Percentiles rank a stretch among this genome's conserved stretches.
phyloP scores from a whole-genome alignment of 2,797 vertebrate species.

The Diglossa cyanea region DNA sequence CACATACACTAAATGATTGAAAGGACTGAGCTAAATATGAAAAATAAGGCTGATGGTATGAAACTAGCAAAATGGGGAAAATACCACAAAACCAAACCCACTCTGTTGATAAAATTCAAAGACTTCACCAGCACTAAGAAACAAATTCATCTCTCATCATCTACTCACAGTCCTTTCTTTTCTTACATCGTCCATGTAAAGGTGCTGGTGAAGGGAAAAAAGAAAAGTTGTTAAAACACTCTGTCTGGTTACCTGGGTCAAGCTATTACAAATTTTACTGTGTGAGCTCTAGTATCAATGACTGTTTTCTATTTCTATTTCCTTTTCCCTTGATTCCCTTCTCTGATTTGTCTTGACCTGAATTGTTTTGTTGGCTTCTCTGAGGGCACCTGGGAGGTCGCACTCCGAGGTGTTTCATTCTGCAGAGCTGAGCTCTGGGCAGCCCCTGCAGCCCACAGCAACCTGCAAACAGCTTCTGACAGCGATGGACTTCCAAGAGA shows the following conservation, averaged over 20 bases:
- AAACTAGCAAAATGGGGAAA: not conserved
- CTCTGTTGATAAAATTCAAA: not conserved
- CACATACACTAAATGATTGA: not conserved
- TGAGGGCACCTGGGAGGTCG: not conserved
- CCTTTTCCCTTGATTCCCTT: not conserved
- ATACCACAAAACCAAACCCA: not conserved
- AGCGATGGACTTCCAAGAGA: not conserved
- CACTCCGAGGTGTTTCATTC: not conserved
- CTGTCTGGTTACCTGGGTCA: not conserved
- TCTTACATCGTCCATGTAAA: not conserved
- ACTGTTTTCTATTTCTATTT: constrained; percentile 17
- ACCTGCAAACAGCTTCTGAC: not conserved
- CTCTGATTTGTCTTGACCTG: constrained; percentile 6
- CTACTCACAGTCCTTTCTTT: not conserved
- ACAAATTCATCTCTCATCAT: not conserved
- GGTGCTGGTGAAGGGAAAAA: not conserved
- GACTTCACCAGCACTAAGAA: constrained; percentile 6
- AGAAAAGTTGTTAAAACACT: not conserved
- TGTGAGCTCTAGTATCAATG: constrained; percentile 21
- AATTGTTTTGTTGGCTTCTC: not conserved
- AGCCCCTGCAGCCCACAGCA: not conserved
- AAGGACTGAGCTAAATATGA: not conserved
- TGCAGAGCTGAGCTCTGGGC: not conserved
- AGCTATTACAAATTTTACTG: not conserved
- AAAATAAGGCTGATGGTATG: not conserved